These are phyloP conservation scores for Antennarius striatus DNA, from an alignment of 2,113 vertebrate species.

Conservation along the genomic window DNA sequence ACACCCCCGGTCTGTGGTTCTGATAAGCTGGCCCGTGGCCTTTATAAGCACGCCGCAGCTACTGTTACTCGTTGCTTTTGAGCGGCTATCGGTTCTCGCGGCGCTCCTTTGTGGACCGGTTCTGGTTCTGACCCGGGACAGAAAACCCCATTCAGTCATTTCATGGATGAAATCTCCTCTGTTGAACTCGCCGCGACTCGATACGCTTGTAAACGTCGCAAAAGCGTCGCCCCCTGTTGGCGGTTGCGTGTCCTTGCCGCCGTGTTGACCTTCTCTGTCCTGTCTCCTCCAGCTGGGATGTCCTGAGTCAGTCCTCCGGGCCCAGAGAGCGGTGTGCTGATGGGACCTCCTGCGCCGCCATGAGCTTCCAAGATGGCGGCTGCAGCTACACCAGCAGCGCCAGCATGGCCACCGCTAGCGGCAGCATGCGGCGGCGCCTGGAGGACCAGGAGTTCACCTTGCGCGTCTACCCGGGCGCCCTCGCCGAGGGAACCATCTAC, in stretches of 20 bases:
- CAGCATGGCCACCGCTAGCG: conserved; percentile 57
- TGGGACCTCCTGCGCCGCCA: conserved; percentile 90
- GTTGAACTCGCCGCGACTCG: too few relatives aligned
- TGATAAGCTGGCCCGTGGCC: conserved; percentile 45
- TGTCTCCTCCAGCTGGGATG: conserved; percentile 79
- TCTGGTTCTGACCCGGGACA: too few relatives aligned
- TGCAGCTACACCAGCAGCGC: conserved; percentile 75
- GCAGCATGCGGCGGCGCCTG: conserved; percentile 88
- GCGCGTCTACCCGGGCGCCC: conserved; percentile 90
- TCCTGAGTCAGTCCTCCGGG: conserved; percentile 75
- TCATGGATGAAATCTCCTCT: too few relatives aligned
- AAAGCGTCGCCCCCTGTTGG: too few relatives aligned
- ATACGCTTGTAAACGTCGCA: too few relatives aligned
- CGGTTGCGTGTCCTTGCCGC: not conserved
- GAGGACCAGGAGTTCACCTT: conserved; percentile 92
- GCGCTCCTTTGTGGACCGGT: conserved; percentile 4
- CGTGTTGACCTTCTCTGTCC: conserved; percentile 15
- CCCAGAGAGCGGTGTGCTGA: conserved; percentile 81
- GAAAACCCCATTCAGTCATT: too few relatives aligned
- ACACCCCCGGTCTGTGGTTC: not conserved
- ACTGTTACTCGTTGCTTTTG: conserved; percentile 53
- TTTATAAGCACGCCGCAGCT: conserved; percentile 48
- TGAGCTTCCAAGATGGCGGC: conserved; percentile 94
- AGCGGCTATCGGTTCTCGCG: conserved; percentile 35
- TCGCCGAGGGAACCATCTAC: conserved; percentile 93